Percentiles rank a stretch among this genome's conserved stretches.
Conservation (phyloP, 2,113 vertebrate genomes). For the Tympanuchus pallidicinctus region DNA sequence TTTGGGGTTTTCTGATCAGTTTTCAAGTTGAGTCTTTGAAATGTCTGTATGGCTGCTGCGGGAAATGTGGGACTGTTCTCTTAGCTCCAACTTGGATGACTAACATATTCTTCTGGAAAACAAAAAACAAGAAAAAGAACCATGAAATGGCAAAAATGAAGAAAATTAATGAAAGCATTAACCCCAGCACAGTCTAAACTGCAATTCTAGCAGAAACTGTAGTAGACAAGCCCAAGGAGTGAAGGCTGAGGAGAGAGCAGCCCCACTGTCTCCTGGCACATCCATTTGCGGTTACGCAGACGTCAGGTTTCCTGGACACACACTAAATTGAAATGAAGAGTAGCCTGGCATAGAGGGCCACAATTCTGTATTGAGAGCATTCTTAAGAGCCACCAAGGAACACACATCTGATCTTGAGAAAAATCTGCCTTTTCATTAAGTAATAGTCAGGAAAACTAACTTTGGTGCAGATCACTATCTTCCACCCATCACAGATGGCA, state of each 20-base stretch:
- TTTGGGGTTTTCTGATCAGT: background rate
- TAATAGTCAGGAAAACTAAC: background rate
- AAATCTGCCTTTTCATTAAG: background rate
- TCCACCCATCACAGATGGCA: conserved; percentile 50
- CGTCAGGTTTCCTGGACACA: background rate
- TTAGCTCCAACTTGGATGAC: background rate
- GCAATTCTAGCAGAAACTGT: background rate
- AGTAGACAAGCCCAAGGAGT: background rate
- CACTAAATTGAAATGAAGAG: background rate
- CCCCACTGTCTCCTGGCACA: background rate
- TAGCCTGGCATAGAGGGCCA: rapidly evolving
- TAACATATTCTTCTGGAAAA: background rate
- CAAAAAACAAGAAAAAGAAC: no score
- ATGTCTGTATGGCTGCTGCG: background rate
- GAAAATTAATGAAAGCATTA: background rate
- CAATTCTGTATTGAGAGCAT: background rate
- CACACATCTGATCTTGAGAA: background rate
- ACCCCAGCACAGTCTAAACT: background rate
- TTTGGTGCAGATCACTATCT: background rate
- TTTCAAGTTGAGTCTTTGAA: background rate
- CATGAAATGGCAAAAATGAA: background rate
- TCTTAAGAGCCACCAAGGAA: conserved; percentile 12
- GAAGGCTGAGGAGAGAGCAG: background rate
- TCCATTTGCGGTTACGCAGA: background rate
- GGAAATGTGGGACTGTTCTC: background rate